phyloP scores from a whole-genome alignment of 53 echinoderm and acorn worm species.

The Astropecten irregularis region DNA sequence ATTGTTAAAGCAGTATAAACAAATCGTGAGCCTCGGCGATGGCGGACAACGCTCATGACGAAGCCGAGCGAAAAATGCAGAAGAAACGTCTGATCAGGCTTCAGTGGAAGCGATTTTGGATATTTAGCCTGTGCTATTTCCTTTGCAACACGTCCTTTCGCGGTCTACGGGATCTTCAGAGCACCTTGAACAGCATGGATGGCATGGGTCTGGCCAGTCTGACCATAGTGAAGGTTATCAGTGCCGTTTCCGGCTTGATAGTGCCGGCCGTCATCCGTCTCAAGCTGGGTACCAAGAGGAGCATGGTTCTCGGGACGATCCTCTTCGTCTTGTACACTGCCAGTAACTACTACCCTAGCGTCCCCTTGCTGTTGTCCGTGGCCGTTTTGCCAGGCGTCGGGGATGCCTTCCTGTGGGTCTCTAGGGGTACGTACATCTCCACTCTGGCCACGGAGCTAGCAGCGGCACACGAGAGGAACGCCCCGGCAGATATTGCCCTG shows the following conservation, averaged over 20 bases:
- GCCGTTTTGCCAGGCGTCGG: not conserved
- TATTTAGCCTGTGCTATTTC: not conserved
- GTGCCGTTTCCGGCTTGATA: not conserved
- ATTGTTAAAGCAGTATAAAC: too few relatives aligned
- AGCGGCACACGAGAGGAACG: not conserved
- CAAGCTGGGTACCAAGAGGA: conserved; percentile 13
- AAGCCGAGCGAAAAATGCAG: too few relatives aligned
- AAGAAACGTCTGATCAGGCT: too few relatives aligned
- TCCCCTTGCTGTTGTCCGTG: not conserved
- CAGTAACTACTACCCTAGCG: not conserved
- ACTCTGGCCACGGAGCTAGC: conserved; percentile 1
- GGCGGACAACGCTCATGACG: too few relatives aligned
- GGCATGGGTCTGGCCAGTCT: not conserved
- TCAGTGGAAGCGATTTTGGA: not conserved
- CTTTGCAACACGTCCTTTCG: not conserved
- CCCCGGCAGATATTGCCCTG: not conserved
- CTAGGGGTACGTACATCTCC: not conserved
- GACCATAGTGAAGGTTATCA: not conserved
- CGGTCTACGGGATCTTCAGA: conserved; percentile 6
- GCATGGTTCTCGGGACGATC: not conserved
- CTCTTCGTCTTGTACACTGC: not conserved
- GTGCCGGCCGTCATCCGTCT: not conserved
- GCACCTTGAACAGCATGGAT: not conserved
- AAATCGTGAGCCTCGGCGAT: too few relatives aligned
- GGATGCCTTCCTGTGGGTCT: not conserved